Evolutionary conservation across 1,140 invertebrate species (phyloP), one percentile per base, ranked within the genome.

Genomic region (Pseudomyrmex gracilis): DNA sequence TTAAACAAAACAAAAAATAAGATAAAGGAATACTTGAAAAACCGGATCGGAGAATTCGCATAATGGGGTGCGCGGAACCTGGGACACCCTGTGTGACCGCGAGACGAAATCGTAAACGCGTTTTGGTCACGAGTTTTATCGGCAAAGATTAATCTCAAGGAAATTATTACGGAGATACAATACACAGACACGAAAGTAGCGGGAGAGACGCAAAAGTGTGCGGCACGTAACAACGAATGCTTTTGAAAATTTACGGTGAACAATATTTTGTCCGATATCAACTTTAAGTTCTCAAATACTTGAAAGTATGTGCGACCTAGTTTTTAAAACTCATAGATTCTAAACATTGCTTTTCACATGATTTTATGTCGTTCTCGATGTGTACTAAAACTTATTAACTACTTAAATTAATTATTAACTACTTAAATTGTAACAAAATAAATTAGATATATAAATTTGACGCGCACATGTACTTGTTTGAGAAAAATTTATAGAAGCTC

Each of bases 121-220:
- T 9, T 60, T 73, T 49, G 47, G 15, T 43, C 53, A 51, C 84
- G 24, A 77, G 34, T 71, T 24, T 57, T 49, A 43, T 22, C 68
- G 67, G 45, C 49, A 43, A 70, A 13, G 7, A 68, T 67, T 47
- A 73, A 34, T 34, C 5, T 34, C 53, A 78, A 55, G 49, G 61
- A 45, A 51, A 53, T 34, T 34, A 34, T 34, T 47, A 70, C 34
- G 55, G 51, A 34, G 34, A 70, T 71, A 66, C 51, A 43, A 71
- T 17, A 45, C 68, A 58, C 49, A 17, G 57, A 76, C 10, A 34
- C 3, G 51, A 84, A 67, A 8, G 47, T 64, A 12, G 47, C 20
- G n/a, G 51, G 60, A 34, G 60, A 34, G 5, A 87, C 66, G 85
- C 86, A 87, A 84, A 87, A 87, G 85, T 68, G 15, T 73, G 71